A percentile compares a stretch with the other conserved stretches of the same genome.
These are phyloP conservation scores for Onychomys torridus DNA, from an alignment of 2,797 vertebrate genomes.

Conservation along the genomic window DNA sequence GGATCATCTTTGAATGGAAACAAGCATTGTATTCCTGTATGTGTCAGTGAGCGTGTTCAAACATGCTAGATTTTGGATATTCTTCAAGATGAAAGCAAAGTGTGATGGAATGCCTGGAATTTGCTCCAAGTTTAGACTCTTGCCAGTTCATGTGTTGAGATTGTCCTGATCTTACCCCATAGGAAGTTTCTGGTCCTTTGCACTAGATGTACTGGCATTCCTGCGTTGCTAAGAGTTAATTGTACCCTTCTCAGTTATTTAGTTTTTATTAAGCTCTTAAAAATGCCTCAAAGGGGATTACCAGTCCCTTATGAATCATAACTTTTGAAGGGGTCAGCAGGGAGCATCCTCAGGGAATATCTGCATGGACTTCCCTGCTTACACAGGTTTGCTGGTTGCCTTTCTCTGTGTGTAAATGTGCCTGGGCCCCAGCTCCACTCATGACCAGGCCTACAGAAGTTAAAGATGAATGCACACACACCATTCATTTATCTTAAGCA, in stretches of 20 bases:
- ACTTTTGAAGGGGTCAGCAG: neutral
- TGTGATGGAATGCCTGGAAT: constrained; percentile 28
- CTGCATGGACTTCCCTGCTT: neutral
- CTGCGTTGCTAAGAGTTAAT: neutral
- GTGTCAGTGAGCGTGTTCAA: constrained; percentile 59
- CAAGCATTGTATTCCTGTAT: neutral
- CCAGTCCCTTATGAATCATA: neutral
- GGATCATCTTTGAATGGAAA: neutral
- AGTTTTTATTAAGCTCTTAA: neutral
- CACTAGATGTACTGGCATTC: constrained; percentile 11
- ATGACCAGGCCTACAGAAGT: constrained; percentile 38
- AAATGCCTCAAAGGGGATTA: neutral
- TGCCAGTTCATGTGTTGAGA: neutral
- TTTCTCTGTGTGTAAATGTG: neutral
- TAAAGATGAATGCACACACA: constrained; percentile 9
- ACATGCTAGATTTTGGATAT: constrained; percentile 60
- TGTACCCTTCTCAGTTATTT: neutral
- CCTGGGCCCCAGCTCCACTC: neutral
- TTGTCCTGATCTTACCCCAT: constrained; percentile 7
- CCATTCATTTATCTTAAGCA: neutral
- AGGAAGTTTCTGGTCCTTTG: constrained; percentile 53
- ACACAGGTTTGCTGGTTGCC: neutral
- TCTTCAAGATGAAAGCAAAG: constrained; percentile 65
- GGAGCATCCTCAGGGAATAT: neutral
- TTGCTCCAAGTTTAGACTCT: constrained; percentile 40